phyloP scores from a whole-genome alignment of 2,888 invertebrate species.

The Rhodophaea formosa region DNA sequence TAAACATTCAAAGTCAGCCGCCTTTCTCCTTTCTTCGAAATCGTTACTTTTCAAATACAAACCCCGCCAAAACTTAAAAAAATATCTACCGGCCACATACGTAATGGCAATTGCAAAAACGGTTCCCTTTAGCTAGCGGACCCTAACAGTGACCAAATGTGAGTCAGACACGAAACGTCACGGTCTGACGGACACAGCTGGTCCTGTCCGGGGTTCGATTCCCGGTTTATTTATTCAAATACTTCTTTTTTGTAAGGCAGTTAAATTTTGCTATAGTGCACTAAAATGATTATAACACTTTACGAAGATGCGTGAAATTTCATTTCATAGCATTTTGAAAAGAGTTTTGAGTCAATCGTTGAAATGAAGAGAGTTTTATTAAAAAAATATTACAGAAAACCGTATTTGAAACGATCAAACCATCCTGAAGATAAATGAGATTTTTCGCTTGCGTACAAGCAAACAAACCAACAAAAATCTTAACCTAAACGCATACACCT shows the following conservation, averaged over 20 bases:
- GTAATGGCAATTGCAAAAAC: slow-evolving; percentile 11
- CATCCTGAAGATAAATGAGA: too few species aligned
- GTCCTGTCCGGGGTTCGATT: slow-evolving; percentile 15
- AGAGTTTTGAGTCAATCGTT: too few species aligned
- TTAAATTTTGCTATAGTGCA: background rate
- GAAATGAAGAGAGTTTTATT: too few species aligned
- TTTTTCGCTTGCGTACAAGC: too few species aligned
- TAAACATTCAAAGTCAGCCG: too few species aligned
- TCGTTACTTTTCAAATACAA: background rate
- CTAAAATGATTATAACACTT: too few species aligned
- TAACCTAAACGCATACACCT: too few species aligned
- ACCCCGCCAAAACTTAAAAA: background rate
- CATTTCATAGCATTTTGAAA: too few species aligned
- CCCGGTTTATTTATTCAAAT: slow-evolving; percentile 9
- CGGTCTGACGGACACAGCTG: slow-evolving; percentile 12
- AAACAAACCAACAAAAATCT: too few species aligned
- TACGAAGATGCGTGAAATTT: too few species aligned
- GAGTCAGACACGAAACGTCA: slow-evolving; percentile 14
- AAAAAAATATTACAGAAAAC: too few species aligned
- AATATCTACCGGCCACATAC: background rate
- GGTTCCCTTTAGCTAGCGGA: slow-evolving; percentile 7
- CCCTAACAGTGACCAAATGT: slow-evolving; percentile 15
- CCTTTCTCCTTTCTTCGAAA: background rate
- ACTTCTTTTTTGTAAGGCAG: background rate
- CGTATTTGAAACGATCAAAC: too few species aligned